Evolutionary conservation across 2,888 invertebrate genomes (phyloP).

Genomic region (Ditylenchus weischeri): DNA sequence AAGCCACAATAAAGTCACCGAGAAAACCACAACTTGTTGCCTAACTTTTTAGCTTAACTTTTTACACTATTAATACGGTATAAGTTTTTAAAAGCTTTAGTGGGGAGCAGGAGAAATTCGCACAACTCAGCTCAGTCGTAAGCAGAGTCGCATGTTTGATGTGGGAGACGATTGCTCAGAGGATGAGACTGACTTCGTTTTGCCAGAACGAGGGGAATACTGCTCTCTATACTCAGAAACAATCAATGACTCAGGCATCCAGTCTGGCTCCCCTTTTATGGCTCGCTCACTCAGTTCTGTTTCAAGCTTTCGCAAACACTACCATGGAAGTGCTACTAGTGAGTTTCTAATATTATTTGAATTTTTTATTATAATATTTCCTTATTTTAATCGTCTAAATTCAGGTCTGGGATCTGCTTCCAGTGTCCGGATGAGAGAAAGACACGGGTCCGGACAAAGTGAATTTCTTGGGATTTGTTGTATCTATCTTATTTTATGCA

Average conservation of each 20-base stretch:
- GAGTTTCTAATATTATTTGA: neutral
- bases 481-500: neutral
- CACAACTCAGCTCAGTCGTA: conserved; percentile 38
- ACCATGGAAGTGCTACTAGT: conserved; percentile 23
- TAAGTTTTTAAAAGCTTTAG: conserved; percentile 35
- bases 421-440: conserved; percentile 11
- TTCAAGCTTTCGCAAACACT: conserved; percentile 19
- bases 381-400: no score
- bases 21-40: no score
- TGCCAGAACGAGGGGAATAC: conserved; percentile 16
- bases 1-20: no score
- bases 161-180: conserved; percentile 21
- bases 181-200: conserved; percentile 22
- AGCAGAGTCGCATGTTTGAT: conserved; percentile 27
- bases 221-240: conserved; percentile 22
- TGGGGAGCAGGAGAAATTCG: conserved; percentile 56
- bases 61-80: no score
- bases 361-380: conserved; percentile 5
- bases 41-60: no score
- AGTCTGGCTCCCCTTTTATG: conserved; percentile 17
- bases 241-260: conserved; percentile 18
- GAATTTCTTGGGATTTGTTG: neutral
- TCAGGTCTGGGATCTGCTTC: conserved; percentile 18
- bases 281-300: conserved; percentile 20
- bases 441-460: conserved; percentile 28